These are phyloP conservation scores for Eidolon dupreanum DNA, from an alignment of 2,797 vertebrate genomes.

Conservation along the genomic window DNA sequence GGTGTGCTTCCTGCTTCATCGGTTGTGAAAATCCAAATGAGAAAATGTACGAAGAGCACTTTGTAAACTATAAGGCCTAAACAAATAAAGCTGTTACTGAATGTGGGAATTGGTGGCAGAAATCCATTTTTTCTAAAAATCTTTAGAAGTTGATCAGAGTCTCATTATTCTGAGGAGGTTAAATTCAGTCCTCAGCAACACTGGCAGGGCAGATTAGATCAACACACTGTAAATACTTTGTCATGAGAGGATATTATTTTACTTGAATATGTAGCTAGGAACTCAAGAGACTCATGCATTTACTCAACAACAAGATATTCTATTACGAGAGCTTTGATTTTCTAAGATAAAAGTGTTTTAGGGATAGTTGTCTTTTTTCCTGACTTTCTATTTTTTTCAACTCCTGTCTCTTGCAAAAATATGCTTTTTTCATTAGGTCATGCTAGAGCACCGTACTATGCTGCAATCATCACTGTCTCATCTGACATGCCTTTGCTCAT, in stretches of 20 bases:
- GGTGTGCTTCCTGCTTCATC: neutral
- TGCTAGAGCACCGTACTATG: too few relatives aligned
- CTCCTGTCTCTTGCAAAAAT: neutral
- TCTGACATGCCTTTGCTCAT: neutral
- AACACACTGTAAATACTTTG: neutral
- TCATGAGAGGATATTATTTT: neutral
- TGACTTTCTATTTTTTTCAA: neutral
- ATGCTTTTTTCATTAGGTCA: neutral
- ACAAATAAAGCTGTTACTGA: slow-evolving; percentile 31
- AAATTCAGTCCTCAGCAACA: neutral
- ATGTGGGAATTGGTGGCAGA: neutral
- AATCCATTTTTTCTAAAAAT: neutral
- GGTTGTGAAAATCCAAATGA: neutral
- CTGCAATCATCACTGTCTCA: neutral
- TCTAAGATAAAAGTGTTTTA: neutral
- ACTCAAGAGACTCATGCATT: neutral
- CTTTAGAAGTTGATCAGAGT: neutral
- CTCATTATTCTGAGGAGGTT: neutral
- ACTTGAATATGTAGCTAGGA: neutral
- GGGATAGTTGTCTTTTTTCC: neutral
- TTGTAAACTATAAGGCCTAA: slow-evolving; percentile 48
- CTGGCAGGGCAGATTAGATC: neutral
- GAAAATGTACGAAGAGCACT: slow-evolving; percentile 32
- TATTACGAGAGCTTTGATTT: neutral
- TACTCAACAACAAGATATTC: neutral